phyloP scores from a whole-genome alignment of 2,888 invertebrate genomes.

The Ligdia adustata region DNA sequence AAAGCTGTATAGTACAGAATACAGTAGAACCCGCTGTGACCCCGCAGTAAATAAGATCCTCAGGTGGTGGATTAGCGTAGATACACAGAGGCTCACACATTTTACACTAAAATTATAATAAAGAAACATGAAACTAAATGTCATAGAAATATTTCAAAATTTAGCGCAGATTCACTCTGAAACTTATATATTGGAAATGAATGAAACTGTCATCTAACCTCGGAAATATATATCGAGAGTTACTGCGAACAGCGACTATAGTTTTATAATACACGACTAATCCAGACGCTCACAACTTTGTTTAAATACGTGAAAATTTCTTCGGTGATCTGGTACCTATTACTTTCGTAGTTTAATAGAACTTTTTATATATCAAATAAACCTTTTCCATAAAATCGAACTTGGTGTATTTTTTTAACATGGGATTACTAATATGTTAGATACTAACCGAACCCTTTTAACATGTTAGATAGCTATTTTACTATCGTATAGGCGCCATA shows the following conservation, averaged over 20 bases:
- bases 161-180: no score
- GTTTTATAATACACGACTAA: slow-evolving; percentile 12
- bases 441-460: slow-evolving; percentile 64
- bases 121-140: no score
- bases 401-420: slow-evolving; percentile 83
- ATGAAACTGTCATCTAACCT: no score
- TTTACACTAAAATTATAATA: slow-evolving; percentile 17
- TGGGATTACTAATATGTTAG: slow-evolving; percentile 79
- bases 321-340: slow-evolving; percentile 81
- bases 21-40: slow-evolving; percentile 61
- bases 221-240: background rate
- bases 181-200: no score
- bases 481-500: slow-evolving; percentile 45
- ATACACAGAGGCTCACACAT: slow-evolving; percentile 37
- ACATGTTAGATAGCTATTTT: slow-evolving; percentile 18
- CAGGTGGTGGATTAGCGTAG: slow-evolving; percentile 61
- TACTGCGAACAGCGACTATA: background rate
- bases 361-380: slow-evolving; percentile 79
- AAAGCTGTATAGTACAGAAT: slow-evolving; percentile 59
- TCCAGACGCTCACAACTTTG: slow-evolving; percentile 46
- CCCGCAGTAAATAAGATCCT: slow-evolving; percentile 62
- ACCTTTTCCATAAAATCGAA: slow-evolving; percentile 82
- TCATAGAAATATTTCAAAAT: no score
- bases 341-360: slow-evolving; percentile 67
- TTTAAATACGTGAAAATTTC: slow-evolving; percentile 47